Conservation (phyloP, 1,140 invertebrate genomes). For the Temnothorax curvispinosus region DNA sequence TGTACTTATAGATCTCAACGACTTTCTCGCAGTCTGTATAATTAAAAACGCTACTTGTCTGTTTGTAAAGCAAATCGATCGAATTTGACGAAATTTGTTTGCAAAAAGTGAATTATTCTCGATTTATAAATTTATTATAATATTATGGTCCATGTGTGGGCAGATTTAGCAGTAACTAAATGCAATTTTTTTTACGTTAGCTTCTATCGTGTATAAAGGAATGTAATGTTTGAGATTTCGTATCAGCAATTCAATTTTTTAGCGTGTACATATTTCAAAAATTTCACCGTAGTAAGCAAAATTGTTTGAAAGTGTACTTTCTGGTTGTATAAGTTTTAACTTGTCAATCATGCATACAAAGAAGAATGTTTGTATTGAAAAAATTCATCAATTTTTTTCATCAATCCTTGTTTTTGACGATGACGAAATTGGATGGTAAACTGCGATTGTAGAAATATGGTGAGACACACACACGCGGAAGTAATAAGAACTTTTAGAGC, state of each 20-base stretch:
- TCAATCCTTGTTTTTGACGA: not conserved
- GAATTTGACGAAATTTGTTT: not conserved
- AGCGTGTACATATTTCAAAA: not conserved
- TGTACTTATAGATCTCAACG: not conserved
- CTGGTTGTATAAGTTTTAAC: not conserved
- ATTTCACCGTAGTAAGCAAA: not conserved
- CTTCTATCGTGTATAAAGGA: not conserved
- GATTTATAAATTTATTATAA: not conserved
- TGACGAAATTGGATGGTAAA: not conserved
- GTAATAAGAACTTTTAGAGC: conserved; percentile 29
- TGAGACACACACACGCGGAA: not conserved
- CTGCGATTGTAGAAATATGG: not conserved
- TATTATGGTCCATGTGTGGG: not conserved
- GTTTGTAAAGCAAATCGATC: not conserved
- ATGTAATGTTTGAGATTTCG: not conserved
- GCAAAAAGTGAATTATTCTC: not conserved
- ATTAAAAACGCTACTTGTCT: conserved; percentile 16
- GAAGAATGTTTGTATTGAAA: not conserved
- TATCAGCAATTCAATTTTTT: not conserved
- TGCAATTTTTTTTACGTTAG: not conserved
- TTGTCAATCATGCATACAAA: not conserved
- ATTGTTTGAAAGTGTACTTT: not conserved
- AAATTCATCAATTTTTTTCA: not conserved
- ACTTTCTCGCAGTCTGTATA: not conserved
- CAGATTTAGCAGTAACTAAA: not conserved